A percentile compares a stretch with the other conserved stretches of the same genome.
These are phyloP conservation scores for Pteruthius melanotis DNA, from an alignment of 2,113 vertebrate species.

Conservation along the genomic window DNA sequence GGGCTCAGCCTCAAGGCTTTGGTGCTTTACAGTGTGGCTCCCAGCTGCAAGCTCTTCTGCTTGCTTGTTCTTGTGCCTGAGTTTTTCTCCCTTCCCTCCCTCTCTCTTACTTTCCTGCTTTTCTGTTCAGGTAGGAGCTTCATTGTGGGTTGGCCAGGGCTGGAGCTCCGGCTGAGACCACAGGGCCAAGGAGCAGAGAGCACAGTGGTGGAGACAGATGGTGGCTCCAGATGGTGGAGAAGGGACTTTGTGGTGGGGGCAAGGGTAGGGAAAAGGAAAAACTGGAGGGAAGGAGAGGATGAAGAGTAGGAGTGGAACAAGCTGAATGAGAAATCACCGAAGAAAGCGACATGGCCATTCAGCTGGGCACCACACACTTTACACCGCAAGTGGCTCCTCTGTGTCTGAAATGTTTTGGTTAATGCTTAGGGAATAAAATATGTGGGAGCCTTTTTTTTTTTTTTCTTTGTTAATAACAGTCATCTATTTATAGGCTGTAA, in stretches of 20 bases:
- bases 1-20: not conserved
- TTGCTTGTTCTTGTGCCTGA: not conserved
- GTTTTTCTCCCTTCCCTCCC: not conserved
- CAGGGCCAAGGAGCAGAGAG: not conserved
- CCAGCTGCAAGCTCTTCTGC: not conserved
- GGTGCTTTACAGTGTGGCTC: not conserved
- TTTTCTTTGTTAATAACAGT: conserved; percentile 62
- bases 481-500: conserved; percentile 78
- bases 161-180: not conserved
- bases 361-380: not conserved
- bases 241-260: not conserved
- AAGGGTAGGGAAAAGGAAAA: not conserved
- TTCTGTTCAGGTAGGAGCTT: not conserved
- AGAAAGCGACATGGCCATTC: not conserved
- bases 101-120: not conserved
- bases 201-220: not conserved
- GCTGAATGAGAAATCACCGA: not conserved
- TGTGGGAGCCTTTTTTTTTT: not conserved
- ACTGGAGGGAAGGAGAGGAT: not conserved
- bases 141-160: not conserved
- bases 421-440: conserved; percentile 54
- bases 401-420: conserved; percentile 53
- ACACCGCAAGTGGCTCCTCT: not conserved
- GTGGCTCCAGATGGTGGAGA: conserved; percentile 17
- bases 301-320: not conserved